Base-by-base conservation (phyloP, 2,888 invertebrate genomes). In the Mylabris sibirica region DNA sequence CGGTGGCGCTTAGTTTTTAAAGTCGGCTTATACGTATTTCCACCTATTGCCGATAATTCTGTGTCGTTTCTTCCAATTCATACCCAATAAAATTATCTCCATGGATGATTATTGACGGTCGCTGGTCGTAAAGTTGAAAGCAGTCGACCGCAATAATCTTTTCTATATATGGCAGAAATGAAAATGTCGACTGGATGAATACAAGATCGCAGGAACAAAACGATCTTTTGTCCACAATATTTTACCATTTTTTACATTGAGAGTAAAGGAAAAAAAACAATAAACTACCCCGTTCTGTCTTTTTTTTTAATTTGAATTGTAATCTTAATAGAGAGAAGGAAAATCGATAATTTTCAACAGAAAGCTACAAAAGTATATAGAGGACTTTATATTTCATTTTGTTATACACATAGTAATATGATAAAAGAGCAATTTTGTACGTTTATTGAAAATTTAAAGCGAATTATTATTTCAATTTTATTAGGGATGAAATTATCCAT, bases 371-470 rank as follows among this genome's bases (percentile, higher is more conserved):
- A 44, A 17, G 5, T 8, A 6, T 14, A 5, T 17, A 44, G n/a
- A 4, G 44, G n/a, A 44, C n/a, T 41, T 41, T 14, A 14, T 41
- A 14, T 41, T 41, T n/a, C 41, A 41, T 41, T 44, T n/a, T n/a
- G n/a, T 11, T 30, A 4, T 30, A 30, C 30, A 30, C 8, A 20
- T 11, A 2, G 49, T 49, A 49, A 20, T 57, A 14, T 24, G 11
- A 57, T 57, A 57, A 14, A 57, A 57, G 24, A 8, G 24, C 57
- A 57, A 57, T 57, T 57, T 57, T 9, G 4, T 24, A 12, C 14
- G 57, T 22, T 57, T 57, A 57, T 57, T 57, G 57, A 57, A 57
- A 57, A 24, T 57, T 57, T 57, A 24, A 24, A 57, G 12, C 24
- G 12, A 22, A 20, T 57, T 57, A 5, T 57, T 57, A 14, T 57